phyloP scores from a whole-genome alignment of 2,797 vertebrate genomes.

The Falco cherrug region DNA sequence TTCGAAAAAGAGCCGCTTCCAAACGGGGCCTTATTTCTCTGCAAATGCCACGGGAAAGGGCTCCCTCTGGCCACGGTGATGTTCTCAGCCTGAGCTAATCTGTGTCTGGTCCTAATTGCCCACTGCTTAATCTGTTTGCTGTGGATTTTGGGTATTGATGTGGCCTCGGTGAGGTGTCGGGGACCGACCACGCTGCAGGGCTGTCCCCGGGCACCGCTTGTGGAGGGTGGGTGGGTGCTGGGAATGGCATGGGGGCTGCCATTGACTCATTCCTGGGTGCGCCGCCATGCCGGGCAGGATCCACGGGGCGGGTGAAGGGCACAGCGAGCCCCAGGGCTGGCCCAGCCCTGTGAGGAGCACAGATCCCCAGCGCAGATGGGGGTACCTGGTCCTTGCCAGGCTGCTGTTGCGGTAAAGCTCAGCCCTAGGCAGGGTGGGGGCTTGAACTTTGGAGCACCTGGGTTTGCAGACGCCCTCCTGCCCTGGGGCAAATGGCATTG shows the following conservation, averaged over 20 bases:
- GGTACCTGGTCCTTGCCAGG: not conserved
- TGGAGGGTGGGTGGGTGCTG: not conserved
- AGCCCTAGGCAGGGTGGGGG: not conserved
- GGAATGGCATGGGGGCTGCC: not conserved
- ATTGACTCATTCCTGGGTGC: not conserved
- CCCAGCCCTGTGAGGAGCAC: not conserved
- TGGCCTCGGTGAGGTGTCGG: not conserved
- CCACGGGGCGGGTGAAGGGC: not conserved
- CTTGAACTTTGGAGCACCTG: slow-evolving; percentile 32
- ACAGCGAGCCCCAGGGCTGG: not conserved
- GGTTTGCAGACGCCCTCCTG: not conserved
- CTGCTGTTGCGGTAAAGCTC: not conserved
- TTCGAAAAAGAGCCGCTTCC: not conserved
- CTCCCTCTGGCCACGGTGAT: not conserved
- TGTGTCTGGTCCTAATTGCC: not conserved
- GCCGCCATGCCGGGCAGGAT: not conserved
- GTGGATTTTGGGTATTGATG: not conserved
- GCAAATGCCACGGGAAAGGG: not conserved
- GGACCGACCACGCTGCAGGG: rapidly evolving
- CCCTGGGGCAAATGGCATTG: not conserved
- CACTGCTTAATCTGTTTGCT: not conserved
- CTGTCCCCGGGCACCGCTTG: rapidly evolving
- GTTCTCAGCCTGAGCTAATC: not conserved
- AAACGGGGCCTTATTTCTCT: not conserved
- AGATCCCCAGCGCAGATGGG: rapidly evolving